Conservation (phyloP, 2,113 vertebrate genomes). For the Thunnus maccoyii region DNA sequence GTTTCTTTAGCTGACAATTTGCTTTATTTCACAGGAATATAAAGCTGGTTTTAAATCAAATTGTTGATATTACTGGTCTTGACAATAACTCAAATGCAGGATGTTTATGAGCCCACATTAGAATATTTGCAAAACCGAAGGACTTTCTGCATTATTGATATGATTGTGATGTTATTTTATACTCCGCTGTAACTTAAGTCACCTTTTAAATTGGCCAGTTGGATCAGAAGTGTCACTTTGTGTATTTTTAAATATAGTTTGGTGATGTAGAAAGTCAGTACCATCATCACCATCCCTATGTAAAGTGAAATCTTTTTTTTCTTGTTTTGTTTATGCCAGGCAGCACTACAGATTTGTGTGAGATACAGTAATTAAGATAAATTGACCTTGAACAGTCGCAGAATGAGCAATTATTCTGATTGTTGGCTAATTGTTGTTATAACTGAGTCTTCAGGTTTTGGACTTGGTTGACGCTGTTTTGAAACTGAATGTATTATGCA, state of each 20-base stretch:
- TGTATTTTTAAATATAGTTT: conserved; percentile 64
- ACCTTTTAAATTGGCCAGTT: conserved; percentile 26
- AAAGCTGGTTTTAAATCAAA: conserved; percentile 1
- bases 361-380: conserved; percentile 24
- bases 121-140: conserved; percentile 31
- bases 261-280: conserved; percentile 43
- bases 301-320: conserved; percentile 45
- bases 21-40: neutral
- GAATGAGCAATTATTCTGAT: conserved; percentile 34
- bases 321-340: conserved; percentile 38
- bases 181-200: conserved; percentile 33
- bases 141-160: conserved; percentile 27
- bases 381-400: conserved; percentile 19
- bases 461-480: conserved; percentile 77
- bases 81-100: neutral
- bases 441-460: conserved; percentile 66
- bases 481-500: conserved; percentile 86
- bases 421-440: conserved; percentile 51
- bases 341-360: conserved; percentile 47
- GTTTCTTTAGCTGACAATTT: neutral
- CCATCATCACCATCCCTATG: conserved; percentile 51
- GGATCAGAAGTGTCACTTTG: conserved; percentile 27
- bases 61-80: neutral
- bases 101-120: conserved; percentile 21
- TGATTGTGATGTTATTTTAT: conserved; percentile 43